A percentile compares a stretch with the other conserved stretches of the same genome.
Conservation (phyloP, 2,888 invertebrate genomes). For the Cheiracanthium punctorium region DNA sequence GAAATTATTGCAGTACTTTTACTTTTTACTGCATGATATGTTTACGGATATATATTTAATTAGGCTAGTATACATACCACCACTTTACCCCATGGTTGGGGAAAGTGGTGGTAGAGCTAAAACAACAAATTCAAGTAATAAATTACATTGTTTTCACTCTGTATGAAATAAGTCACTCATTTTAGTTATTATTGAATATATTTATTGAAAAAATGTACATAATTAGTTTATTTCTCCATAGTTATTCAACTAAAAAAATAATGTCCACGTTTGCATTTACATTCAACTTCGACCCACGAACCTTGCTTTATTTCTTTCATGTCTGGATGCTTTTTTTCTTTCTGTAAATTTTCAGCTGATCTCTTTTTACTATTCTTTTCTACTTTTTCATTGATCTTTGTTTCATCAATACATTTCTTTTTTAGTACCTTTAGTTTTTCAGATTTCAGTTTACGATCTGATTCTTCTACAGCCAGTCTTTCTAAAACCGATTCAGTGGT, state of each 20-base stretch:
- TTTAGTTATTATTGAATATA: too few species aligned
- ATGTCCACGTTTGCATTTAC: neutral
- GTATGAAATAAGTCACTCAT: too few species aligned
- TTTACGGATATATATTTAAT: neutral
- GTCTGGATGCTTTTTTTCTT: neutral
- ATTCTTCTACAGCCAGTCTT: neutral
- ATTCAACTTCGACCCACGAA: neutral
- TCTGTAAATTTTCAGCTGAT: neutral
- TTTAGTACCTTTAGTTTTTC: neutral
- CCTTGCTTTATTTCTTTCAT: neutral
- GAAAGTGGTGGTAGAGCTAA: neutral
- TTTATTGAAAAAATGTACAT: neutral
- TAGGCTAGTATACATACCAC: neutral
- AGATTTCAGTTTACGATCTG: neutral
- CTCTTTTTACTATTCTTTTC: neutral
- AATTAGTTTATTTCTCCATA: neutral
- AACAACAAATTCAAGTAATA: too few species aligned
- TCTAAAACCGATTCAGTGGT: neutral
- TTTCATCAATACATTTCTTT: neutral
- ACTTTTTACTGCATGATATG: neutral
- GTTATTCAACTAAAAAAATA: neutral
- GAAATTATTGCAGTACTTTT: neutral
- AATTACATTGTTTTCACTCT: too few species aligned
- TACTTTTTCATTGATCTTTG: neutral
- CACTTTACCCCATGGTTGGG: neutral